Conservation (phyloP, 2,797 vertebrate genomes). For the Pogonophryne albipinna region DNA sequence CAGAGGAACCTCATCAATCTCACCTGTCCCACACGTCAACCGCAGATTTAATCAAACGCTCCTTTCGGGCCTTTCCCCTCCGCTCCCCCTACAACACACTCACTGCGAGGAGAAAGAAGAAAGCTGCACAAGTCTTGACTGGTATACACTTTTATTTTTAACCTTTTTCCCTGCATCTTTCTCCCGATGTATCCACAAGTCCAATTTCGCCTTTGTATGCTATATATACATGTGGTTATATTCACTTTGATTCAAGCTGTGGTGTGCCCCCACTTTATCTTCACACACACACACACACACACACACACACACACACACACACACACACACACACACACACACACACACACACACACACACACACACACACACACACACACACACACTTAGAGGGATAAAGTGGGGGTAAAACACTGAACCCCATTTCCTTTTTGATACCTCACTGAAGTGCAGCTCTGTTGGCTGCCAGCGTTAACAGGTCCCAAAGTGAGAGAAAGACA, state of each 20-base stretch:
- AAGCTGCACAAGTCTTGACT: constrained; percentile 24
- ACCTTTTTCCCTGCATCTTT: constrained; percentile 42
- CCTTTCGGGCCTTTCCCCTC: constrained; percentile 78
- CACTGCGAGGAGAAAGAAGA: constrained; percentile 30
- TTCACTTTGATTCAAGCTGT: constrained; percentile 79
- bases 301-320: constrained; percentile 38
- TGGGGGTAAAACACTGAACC: constrained; percentile 62
- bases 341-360: constrained; percentile 23
- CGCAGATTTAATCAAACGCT: constrained; percentile 90
- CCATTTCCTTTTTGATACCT: constrained; percentile 70
- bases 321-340: constrained; percentile 27
- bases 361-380: background rate
- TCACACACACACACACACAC: constrained; percentile 36
- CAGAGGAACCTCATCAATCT: constrained; percentile 99
- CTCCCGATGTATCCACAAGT: constrained; percentile 24
- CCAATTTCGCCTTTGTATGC: constrained; percentile 1
- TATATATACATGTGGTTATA: constrained; percentile 44
- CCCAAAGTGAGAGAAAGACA: constrained; percentile 56
- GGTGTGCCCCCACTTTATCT: constrained; percentile 64
- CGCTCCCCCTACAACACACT: constrained; percentile 60
- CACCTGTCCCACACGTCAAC: constrained; percentile 92
- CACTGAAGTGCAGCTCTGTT: constrained; percentile 72
- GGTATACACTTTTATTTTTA: constrained; percentile 51
- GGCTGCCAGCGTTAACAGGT: constrained; percentile 71
- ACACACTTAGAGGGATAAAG: constrained; percentile 33